phyloP scores from a whole-genome alignment of 2,888 invertebrate genomes.

The Trypoxylon attenuatum region DNA sequence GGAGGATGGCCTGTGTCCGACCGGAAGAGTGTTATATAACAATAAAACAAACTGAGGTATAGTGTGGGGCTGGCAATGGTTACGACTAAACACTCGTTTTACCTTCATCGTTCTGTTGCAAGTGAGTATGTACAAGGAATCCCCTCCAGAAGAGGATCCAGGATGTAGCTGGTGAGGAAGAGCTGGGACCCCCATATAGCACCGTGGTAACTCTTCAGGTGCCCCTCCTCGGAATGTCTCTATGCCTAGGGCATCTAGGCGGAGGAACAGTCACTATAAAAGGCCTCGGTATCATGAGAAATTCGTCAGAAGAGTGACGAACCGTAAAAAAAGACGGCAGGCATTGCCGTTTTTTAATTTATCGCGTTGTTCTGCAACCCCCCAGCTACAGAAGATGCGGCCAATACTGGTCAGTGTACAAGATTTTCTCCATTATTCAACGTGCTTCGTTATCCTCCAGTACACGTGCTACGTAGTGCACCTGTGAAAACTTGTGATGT shows the following conservation, averaged over 20 bases:
- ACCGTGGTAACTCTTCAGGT: constrained; percentile 28
- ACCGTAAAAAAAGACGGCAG: constrained; percentile 51
- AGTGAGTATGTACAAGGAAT: background rate
- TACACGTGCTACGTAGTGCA: constrained; percentile 11
- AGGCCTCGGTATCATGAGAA: constrained; percentile 55
- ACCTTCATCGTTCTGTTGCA: constrained; percentile 12
- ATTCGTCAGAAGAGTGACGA: constrained; percentile 65
- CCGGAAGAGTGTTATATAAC: background rate
- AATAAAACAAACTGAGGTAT: constrained; percentile 7
- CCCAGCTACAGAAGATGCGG: constrained; percentile 41
- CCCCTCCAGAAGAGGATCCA: constrained; percentile 41
- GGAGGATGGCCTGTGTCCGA: background rate
- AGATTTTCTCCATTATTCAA: background rate
- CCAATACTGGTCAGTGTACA: constrained; percentile 56
- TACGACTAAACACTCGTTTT: constrained; percentile 29
- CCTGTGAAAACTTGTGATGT: constrained; percentile 10
- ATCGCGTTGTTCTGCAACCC: constrained; percentile 23
- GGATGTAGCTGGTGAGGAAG: constrained; percentile 41
- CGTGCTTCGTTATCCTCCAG: background rate
- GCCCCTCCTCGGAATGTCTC: constrained; percentile 53
- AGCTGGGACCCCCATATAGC: constrained; percentile 46
- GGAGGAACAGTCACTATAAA: constrained; percentile 63
- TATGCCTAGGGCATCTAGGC: constrained; percentile 49
- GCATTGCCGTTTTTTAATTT: constrained; percentile 37
- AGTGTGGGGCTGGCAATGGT: constrained; percentile 1